Evolutionary conservation across 92 coral and sea anemone genomes (phyloP).

Genomic region (Pocillopora meandrina): DNA sequence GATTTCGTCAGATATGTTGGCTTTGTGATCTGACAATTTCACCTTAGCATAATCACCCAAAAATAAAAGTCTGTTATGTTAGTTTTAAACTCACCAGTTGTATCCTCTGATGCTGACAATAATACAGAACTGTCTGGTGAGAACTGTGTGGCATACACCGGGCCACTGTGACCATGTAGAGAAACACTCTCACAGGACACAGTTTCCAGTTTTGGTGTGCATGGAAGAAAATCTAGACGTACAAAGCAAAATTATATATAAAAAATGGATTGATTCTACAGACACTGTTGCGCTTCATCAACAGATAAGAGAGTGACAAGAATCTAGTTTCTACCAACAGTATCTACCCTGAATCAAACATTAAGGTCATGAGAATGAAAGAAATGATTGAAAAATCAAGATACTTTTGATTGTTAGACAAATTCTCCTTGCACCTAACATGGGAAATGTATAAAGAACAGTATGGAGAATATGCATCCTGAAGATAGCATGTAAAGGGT

Average conservation of each 20-base stretch:
- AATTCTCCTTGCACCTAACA: too few relatives aligned
- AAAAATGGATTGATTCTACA: background rate
- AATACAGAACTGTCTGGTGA: conserved; percentile 81
- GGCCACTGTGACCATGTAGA: conserved; percentile 87
- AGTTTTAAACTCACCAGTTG: conserved; percentile 13
- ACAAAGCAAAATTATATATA: background rate
- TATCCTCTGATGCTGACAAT: conserved; percentile 92
- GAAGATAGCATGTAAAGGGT: too few relatives aligned
- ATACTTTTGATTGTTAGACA: too few relatives aligned
- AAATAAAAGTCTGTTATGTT: background rate
- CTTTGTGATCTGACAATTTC: background rate
- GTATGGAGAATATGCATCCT: too few relatives aligned
- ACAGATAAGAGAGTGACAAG: too few relatives aligned
- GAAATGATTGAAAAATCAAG: too few relatives aligned
- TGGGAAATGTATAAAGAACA: too few relatives aligned
- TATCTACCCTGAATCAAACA: too few relatives aligned
- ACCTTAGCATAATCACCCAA: background rate
- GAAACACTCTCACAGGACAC: conserved; percentile 67
- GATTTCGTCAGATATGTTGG: background rate
- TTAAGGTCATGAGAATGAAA: too few relatives aligned
- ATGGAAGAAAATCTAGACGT: conserved; percentile 48
- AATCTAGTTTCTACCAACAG: too few relatives aligned
- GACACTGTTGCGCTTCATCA: too few relatives aligned
- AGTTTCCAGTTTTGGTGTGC: conserved; percentile 65
- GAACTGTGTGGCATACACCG: conserved; percentile 88